phyloP scores from a whole-genome alignment of 2,797 vertebrate species.

The Pygocentrus nattereri region DNA sequence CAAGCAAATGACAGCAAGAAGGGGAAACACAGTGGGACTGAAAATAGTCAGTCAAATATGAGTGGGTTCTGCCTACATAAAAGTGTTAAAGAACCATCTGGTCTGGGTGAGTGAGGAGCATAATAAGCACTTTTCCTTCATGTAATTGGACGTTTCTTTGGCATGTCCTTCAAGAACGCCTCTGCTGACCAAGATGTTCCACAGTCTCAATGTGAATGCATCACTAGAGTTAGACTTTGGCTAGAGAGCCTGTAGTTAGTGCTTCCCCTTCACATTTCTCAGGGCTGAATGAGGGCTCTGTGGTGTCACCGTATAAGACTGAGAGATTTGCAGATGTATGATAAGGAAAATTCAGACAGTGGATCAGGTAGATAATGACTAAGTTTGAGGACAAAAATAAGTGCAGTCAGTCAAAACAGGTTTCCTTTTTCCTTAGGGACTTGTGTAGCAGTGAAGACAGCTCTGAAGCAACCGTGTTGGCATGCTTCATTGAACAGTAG shows the following conservation, averaged over 20 bases:
- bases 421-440: background rate
- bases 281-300: constrained; percentile 9
- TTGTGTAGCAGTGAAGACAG: background rate
- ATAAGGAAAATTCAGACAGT: background rate
- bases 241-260: constrained; percentile 24
- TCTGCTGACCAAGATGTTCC: constrained; percentile 77
- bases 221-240: constrained; percentile 1
- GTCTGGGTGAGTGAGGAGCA: constrained; percentile 67
- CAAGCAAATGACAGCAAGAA: constrained; percentile 13
- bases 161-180: constrained; percentile 46
- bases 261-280: constrained; percentile 26
- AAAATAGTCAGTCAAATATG: constrained; percentile 17
- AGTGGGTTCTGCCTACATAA: constrained; percentile 21
- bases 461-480: background rate
- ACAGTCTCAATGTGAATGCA: constrained; percentile 48
- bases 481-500: background rate
- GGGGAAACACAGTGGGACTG: constrained; percentile 28
- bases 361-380: background rate
- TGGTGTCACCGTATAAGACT: background rate
- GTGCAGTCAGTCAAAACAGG: background rate
- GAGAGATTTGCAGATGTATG: background rate
- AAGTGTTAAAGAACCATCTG: constrained; percentile 66
- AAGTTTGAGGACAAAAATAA: background rate
- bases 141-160: constrained; percentile 76
- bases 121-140: constrained; percentile 75